Evolutionary conservation across 2,888 invertebrate genomes (phyloP), one percentile per base, ranked within the genome.

Genomic region (Mantis religiosa): DNA sequence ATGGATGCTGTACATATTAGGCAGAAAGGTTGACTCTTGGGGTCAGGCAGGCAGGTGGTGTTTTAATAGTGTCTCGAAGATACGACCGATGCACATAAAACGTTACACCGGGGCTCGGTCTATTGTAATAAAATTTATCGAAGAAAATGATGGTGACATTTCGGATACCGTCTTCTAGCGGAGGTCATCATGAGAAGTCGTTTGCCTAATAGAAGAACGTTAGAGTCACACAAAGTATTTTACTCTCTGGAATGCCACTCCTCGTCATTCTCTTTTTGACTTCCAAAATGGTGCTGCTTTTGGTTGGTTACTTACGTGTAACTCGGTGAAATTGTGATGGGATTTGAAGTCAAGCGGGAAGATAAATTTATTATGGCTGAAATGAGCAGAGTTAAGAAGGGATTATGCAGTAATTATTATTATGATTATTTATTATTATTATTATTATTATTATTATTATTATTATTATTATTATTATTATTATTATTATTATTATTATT

Each of bases 61-160:
- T 71, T 71, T 71, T 71, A 71, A 71, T 71, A 25, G 54, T 71
- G 54, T 71, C 54, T 71, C 54, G 54, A 71, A 71, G 54, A 71
- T 71, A 41, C 41, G 54, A 25, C 54, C 25, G 54, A 20, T 20
- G 54, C 54, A 71, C 54, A 71, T 71, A 71, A 71, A 71, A 15
- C 54, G 54, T 6, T 9, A 71, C 20, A 54, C 27, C 27, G 28
- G 25, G 82, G 87, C 87, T 87, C 25, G 87, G 82, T 82, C 87
- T 28, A 30, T 87, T 87, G 87, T 87, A 87, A 87, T 87, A 87
- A 87, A 87, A 71, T 81, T 30, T 87, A 87, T 87, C 82, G 87
- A 87, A n/a, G 82, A 87, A 87, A 30, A 82, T 86, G 30, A 86
- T 28, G n/a, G 86, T 28, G 54, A 86, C 71, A 81, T 28, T 81